Conservation (phyloP, 2,888 invertebrate species). For the Diogma glabrata region DNA sequence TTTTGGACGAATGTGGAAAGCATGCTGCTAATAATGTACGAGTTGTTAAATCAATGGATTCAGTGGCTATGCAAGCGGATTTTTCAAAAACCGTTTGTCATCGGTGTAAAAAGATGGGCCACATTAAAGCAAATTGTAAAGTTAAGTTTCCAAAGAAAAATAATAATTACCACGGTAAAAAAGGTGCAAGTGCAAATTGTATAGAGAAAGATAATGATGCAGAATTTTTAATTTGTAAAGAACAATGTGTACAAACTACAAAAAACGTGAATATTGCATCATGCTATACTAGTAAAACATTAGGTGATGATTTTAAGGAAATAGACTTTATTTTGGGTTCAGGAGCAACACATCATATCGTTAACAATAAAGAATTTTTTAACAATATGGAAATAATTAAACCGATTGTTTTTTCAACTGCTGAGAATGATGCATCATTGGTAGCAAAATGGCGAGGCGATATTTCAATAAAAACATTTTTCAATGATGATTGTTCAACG, state of each 20-base stretch:
- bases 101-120: not conserved
- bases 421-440: no score
- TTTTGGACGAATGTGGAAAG: no score
- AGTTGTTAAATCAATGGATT: no score
- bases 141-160: conserved; percentile 3
- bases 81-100: no score
- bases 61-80: no score
- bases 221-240: not conserved
- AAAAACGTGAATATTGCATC: not conserved
- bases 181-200: not conserved
- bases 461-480: not conserved
- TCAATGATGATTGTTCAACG: not conserved
- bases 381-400: no score
- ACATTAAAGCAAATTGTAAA: not conserved
- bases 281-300: not conserved
- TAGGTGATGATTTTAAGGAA: not conserved
- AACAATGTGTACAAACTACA: not conserved
- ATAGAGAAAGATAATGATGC: not conserved
- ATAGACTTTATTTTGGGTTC: not conserved
- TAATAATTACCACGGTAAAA: not conserved
- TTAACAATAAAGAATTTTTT: no score
- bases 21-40: no score
- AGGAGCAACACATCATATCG: not conserved
- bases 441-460: not conserved
- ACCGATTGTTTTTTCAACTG: no score